Evolutionary conservation across 2,797 vertebrate genomes (phyloP).

Genomic region (Hydrophis major): DNA sequence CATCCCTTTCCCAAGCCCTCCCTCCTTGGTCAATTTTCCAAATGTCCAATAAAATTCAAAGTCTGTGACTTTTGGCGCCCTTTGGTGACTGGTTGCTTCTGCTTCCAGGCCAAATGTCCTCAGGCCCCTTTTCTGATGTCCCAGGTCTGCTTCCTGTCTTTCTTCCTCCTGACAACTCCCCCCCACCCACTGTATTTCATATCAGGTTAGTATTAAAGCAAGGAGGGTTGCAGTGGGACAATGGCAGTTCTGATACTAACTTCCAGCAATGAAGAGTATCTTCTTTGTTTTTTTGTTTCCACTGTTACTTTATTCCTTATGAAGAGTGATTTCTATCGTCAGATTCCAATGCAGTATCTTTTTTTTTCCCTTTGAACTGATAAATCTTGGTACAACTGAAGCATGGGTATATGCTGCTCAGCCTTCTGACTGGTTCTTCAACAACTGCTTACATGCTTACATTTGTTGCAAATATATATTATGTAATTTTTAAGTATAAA

Average conservation of each 20-base stretch:
- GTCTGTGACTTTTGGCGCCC: neutral
- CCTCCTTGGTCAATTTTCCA: neutral
- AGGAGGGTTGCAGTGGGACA: no score
- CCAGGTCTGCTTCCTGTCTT: neutral
- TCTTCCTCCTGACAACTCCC: neutral
- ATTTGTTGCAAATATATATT: neutral
- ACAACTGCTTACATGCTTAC: neutral
- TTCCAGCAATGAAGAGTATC: neutral
- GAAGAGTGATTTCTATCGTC: neutral
- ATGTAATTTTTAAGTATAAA: neutral
- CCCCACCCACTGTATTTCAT: neutral
- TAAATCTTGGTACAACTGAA: neutral
- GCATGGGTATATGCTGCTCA: neutral
- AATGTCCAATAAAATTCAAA: neutral
- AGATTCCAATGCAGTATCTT: neutral
- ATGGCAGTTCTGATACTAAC: neutral
- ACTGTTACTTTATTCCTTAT: neutral
- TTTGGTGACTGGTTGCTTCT: neutral
- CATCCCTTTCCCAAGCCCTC: neutral
- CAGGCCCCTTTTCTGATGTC: neutral
- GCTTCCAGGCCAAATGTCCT: neutral
- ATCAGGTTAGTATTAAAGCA: neutral
- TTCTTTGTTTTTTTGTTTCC: neutral
- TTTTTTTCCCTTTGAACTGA: neutral
- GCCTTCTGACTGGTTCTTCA: neutral